Base-by-base conservation (phyloP, 2,797 vertebrate genomes). In the Chiroxiphia lanceolata region DNA sequence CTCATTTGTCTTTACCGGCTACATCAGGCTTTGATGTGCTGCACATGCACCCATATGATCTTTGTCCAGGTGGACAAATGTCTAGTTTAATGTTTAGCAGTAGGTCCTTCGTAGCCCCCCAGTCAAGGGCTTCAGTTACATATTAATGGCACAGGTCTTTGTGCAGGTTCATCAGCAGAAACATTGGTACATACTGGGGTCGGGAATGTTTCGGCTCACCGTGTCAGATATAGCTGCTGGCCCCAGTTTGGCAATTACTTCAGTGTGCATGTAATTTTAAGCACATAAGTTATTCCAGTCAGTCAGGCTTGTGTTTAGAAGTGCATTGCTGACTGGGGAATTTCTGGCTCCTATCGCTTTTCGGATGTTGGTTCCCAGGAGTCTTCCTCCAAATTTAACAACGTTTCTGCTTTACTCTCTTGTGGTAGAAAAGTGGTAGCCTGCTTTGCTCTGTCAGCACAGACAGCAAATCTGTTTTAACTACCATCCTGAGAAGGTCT, bases 271-370 rank as follows among this genome's bases (percentile, higher is more conserved):
- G 78, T 82, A 70, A 82, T 95, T 95, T 87, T 70, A 93, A 93
- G 68, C 68, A 80, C 78, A 26, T 60, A 90, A 93, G 60, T 89
- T 85, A 89, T 93, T 93, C 86, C 75, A 95, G 81, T 77, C 75
- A 77, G 57, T 76, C 78, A 61, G 60, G 36, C 71, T 92, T 92
- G 63, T 67, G 19, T 82, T 92, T 87, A 77, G 87, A 92, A 90
- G 72, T 83, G 67, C 50, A 19, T 45, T 95, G 77, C 91, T 92
- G 94, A 92, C 71, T 38, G 45, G 60, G 47, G 31, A 77, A 84
- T 90, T 94, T 95, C 67, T 94, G 78, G 48, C 63, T 95, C 20
- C 45, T 64, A 5, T 77, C 80, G 87, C 42, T 87, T 26, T 77
- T 93, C 47, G 56, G 59, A 84, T 81, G 48, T 74, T 92, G 59